Base-by-base conservation (phyloP, 2,113 vertebrate genomes). In the Bubo blakistoni region DNA sequence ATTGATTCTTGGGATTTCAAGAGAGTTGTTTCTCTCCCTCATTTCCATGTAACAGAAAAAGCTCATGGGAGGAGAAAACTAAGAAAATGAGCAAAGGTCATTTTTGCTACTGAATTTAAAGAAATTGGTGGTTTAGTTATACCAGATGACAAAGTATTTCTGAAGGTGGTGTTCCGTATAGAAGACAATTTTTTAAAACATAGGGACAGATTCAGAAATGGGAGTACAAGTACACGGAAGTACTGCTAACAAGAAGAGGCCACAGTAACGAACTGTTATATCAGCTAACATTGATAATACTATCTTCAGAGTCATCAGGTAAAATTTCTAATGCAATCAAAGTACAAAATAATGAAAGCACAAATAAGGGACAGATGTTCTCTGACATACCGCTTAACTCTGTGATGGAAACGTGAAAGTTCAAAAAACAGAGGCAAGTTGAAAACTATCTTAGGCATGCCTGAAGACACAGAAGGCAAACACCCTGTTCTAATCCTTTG, bases 401-500 rank as follows among this genome's bases (percentile, higher is more conserved):
- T 77, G 38, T 42, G 51, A 71, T 78, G 69, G 34, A 92, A 93
- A 86, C 80, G 73, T 55, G 51, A 94, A 93, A 73, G 59, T 74
- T 83, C 26, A 27, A 69, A 87, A 86, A 78, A 63, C 22, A 76
- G 32, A 72, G 79, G 71, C 90, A 95, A 83, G 92, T 83, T 92
- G 82, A 92, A 93, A 96, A 92, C 47, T 36, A 96, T 94, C 47
- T 92, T 58, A 40, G 34, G 29, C 5, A 7, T 81, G 96, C 90
- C 94, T 59, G 59, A 81, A 88, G 82, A 84, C 65, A 91, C n/a
- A 92, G 65, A 78, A 94, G 22, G 72, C 47, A 88, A 93, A 92
- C 81, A 94, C 51, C 17, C 71, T 81, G 46, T 77, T 90, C 58
- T 83, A 88, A 88, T 83, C 47, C 92, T 96, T 92, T 95, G 95